Evolutionary conservation across 2,888 invertebrate species (phyloP), one percentile per base, ranked within the genome.

Genomic region (Aproaerema taeniolella): DNA sequence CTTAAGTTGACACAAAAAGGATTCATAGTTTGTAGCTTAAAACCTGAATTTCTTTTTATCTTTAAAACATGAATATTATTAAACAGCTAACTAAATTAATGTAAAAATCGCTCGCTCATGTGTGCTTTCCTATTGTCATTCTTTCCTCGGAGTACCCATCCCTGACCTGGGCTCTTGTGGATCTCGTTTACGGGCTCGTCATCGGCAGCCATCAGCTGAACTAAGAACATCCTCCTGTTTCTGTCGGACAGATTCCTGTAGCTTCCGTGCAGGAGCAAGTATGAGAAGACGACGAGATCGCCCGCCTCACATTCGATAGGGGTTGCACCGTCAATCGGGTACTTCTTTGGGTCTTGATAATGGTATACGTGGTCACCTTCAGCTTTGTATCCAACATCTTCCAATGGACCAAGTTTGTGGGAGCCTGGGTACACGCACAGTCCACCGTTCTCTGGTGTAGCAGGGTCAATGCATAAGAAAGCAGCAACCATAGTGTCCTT

Each of bases 351-450:
- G 51, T 85, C 74, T 2, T 67, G 72, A 46, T 78, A 85, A 40
- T 78, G 75, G 49, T 68, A 81, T 2, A 52, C 17, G 6, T 30
- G 37, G 24, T 37, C 37, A 2, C 29, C 30, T 14, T 58, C 51
- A 10, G 77, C 61, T 24, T 52, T 55, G 16, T 66, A 46, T 1
- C 83, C 85, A 9, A 69, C 65, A 45, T 88, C 87, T 39, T 77
- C 62, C 35, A 81, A 64, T 0, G 88, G 87, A 2, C 88, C 88
- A 2, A 85, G 56, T 43, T 80, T 79, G 53, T 88, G 88, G 14
- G 88, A 88, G 0, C 87, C 88, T 0, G 88, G 88, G 52, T 86
- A 88, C 2, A 88, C 76, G 25, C 77, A 80, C 11, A 89, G 58
- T 0, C 88, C 88, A 1, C 88, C 88, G 46, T 88, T 89, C 46